These are phyloP conservation scores for Cairina moschata DNA, from an alignment of 2,113 vertebrate species.

Conservation along the genomic window DNA sequence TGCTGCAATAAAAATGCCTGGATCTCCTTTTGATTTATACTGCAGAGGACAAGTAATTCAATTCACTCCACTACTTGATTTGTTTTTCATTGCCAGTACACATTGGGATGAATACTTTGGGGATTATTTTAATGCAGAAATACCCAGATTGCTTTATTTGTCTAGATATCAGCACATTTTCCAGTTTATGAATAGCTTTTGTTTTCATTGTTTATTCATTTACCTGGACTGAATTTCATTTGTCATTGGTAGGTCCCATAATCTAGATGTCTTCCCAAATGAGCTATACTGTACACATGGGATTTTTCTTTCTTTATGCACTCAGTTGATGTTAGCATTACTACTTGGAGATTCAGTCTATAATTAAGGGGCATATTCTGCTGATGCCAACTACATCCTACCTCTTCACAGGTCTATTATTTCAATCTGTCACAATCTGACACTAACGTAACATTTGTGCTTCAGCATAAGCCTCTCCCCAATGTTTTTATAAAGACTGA, in stretches of 20 bases:
- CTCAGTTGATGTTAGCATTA: not conserved
- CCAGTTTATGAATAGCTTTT: conserved; percentile 31
- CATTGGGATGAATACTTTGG: conserved; percentile 33
- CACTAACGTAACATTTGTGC: not conserved
- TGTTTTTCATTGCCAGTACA: conserved; percentile 39
- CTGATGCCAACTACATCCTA: not conserved
- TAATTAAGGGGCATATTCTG: not conserved
- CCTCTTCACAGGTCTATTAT: not conserved
- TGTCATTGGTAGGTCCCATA: conserved; percentile 15
- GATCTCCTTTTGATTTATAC: conserved; percentile 34
- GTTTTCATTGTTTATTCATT: conserved; percentile 46
- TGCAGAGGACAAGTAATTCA: conserved; percentile 17
- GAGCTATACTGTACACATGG: not conserved
- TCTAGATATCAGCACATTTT: conserved; percentile 30
- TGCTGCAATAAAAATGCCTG: conserved; percentile 4
- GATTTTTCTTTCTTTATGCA: not conserved
- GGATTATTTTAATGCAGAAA: conserved; percentile 47
- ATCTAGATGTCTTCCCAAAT: not conserved
- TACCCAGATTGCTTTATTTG: conserved; percentile 49
- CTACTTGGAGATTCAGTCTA: not conserved
- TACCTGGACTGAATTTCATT: conserved; percentile 40
- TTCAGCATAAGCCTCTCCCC: rapidly evolving
- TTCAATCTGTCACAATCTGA: conserved; percentile 3
- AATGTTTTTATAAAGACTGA: not conserved
- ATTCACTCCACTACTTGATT: conserved; percentile 40